Conservation (phyloP, 35 echinoderm and acorn worm genomes). For the Apostichopus japonicus region DNA sequence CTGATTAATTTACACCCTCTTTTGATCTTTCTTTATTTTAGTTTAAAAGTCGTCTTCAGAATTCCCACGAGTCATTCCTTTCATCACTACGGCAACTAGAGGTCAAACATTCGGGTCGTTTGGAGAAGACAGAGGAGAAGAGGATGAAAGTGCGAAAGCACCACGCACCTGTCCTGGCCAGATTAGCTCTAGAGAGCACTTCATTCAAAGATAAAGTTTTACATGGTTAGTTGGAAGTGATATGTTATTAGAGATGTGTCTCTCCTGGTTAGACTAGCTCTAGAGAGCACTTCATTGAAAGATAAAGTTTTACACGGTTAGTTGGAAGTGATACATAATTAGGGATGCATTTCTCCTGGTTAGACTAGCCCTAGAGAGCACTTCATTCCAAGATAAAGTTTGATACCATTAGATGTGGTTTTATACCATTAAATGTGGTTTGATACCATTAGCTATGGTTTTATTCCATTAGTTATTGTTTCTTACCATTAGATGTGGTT, state of each 20-base stretch:
- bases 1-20: too few relatives aligned
- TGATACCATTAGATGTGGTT: conserved; percentile 63
- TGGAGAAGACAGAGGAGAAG: conserved; percentile 97
- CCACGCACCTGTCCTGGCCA: conserved; percentile 85
- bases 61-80: conserved; percentile 93
- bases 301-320: conserved; percentile 96
- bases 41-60: conserved; percentile 87
- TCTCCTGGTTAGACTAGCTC: conserved; percentile 76
- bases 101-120: conserved; percentile 82
- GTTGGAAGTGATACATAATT: background rate
- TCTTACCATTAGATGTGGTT: too few relatives aligned
- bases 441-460: too few relatives aligned
- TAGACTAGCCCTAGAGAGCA: background rate
- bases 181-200: conserved; percentile 93
- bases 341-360: too few relatives aligned
- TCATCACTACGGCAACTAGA: conserved; percentile 93
- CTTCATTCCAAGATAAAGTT: conserved; percentile 93
- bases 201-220: conserved; percentile 95
- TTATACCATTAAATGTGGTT: too few relatives aligned
- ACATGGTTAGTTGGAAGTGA: conserved; percentile 71
- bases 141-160: conserved; percentile 97
- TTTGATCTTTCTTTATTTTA: background rate
- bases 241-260: conserved; percentile 44
- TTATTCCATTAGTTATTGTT: too few relatives aligned
- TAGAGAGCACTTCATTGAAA: conserved; percentile 94